Percentiles rank a stretch among this genome's conserved stretches.
phyloP scores from a whole-genome alignment of 2,797 vertebrate species.

The Sylvilagus floridanus region DNA sequence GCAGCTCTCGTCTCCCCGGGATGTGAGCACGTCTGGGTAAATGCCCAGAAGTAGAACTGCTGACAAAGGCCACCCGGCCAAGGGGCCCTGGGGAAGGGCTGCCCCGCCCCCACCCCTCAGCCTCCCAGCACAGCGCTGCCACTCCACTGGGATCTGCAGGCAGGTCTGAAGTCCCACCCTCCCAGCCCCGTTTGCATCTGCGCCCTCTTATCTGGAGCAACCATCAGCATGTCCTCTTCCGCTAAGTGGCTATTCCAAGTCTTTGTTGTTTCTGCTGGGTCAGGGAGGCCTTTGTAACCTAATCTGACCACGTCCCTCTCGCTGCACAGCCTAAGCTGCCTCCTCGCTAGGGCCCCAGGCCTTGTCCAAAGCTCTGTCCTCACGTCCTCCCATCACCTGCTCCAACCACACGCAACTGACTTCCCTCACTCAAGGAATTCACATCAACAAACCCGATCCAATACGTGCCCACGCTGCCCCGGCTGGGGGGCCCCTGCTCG shows the following conservation, averaged over 20 bases:
- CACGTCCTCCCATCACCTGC: not conserved
- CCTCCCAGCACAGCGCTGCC: not conserved
- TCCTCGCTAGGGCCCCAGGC: not conserved
- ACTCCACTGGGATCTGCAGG: not conserved
- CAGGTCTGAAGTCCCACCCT: not conserved
- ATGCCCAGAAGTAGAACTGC: not conserved
- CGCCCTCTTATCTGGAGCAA: not conserved
- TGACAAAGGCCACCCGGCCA: not conserved
- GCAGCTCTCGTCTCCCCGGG: not conserved
- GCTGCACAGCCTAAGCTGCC: not conserved
- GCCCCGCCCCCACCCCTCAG: not conserved
- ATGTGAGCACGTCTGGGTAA: not conserved
- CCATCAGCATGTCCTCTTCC: not conserved
- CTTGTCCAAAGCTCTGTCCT: not conserved
- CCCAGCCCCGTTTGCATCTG: not conserved
- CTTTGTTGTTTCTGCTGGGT: not conserved
- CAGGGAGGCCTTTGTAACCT: slow-evolving; percentile 41
- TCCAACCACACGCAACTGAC: not conserved
- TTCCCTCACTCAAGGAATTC: accelerated
- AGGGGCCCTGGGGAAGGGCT: not conserved
- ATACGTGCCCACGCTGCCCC: accelerated
- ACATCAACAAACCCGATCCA: not conserved
- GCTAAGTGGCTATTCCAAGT: not conserved
- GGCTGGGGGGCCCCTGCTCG: not conserved
- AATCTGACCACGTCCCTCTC: not conserved